Evolutionary conservation across 1,140 invertebrate genomes (phyloP).

Genomic region (Parasteatoda tepidariorum): DNA sequence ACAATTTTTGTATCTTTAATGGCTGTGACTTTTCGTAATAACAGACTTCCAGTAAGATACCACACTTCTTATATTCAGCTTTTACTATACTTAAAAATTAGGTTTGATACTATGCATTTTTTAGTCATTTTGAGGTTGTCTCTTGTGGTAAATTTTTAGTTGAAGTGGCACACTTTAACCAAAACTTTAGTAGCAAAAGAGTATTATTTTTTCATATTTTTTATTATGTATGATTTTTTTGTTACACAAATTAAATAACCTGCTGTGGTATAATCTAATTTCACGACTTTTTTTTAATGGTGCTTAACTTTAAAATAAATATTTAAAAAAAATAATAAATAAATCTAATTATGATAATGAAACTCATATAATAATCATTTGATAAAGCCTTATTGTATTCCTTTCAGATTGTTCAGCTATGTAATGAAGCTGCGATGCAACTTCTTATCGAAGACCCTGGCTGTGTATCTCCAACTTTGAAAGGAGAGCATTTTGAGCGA

Average conservation of each 20-base stretch:
- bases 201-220: neutral
- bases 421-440: conserved; percentile 85
- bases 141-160: too few relatives aligned
- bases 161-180: too few relatives aligned
- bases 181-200: too few relatives aligned
- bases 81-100: too few relatives aligned
- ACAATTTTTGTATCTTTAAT: too few relatives aligned
- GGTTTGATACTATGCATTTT: too few relatives aligned
- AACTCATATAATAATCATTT: neutral
- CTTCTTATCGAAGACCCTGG: conserved; percentile 81
- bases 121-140: too few relatives aligned
- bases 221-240: neutral
- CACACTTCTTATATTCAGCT: too few relatives aligned
- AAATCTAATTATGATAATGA: neutral
- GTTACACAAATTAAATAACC: neutral
- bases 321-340: too few relatives aligned
- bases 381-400: conserved; percentile 27
- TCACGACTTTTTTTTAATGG: neutral
- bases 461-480: conserved; percentile 68
- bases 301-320: too few relatives aligned
- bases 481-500: conserved; percentile 75
- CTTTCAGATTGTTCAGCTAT: conserved; percentile 79
- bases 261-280: neutral
- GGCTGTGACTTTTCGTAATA: too few relatives aligned
- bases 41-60: too few relatives aligned